Base-by-base conservation (phyloP, 1,140 invertebrate species). In the Hycleus cichorii region DNA sequence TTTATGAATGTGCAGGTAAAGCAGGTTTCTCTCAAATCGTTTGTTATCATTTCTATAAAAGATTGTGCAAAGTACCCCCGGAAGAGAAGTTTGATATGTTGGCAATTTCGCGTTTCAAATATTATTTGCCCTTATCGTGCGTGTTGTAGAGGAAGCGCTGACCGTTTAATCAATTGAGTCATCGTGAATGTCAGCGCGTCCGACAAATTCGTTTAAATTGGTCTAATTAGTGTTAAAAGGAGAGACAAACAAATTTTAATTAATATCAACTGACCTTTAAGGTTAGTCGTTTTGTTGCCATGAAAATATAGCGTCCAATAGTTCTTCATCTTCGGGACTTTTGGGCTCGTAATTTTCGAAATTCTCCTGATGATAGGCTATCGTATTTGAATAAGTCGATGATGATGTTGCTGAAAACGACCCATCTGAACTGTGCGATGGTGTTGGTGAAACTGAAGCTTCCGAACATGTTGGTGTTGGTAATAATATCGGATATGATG, bases 271-370 rank as follows among this genome's bases (percentile, higher is more conserved):
- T 59, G 39, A 68, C 68, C 65, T 67, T 62, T 24, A 39, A 58
- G 2, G 32, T 55, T 63, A 55, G 64, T 65, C 68, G 59, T 70
- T 64, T 59, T 84, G 81, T 74, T 93, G 89, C 90, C 89, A 95
- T 81, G 87, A 91, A 12, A 85, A 87, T 67, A 93, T 90, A 59
- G 88, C 90, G 68, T 95, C 91, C 38, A 95, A 80, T 1, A 95
- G 80, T 67, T 94, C 91, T 72, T 94, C 91, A 73, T 95, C 93
- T 71, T 93, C 91, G 11, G 88, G 87, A 69, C 88, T 91, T 76
- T 91, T 86, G 0, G 88, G 83, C 59, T 90, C 86, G 69, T 90
- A 90, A 68, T 83, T 85, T 64, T 90, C 86, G 68, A 86, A 86
- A 57, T 79, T 76, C 51, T 87, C 84, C n/a, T 78, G 76, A 12